phyloP scores from a whole-genome alignment of 2,113 vertebrate species.

The Trematocara marginatum region DNA sequence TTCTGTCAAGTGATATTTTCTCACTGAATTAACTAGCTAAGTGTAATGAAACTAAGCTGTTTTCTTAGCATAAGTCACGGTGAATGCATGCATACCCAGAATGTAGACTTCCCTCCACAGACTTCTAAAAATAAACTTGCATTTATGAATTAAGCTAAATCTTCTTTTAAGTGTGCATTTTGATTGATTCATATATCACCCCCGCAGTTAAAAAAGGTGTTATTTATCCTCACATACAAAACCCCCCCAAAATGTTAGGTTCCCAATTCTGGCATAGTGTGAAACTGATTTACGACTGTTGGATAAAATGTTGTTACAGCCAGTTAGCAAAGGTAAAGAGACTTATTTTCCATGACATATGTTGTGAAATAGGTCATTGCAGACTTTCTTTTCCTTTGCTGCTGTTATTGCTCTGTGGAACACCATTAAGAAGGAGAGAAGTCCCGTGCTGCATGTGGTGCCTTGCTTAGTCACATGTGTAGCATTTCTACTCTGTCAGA shows the following conservation, averaged over 20 bases:
- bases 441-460: background rate
- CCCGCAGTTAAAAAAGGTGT: background rate
- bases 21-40: conserved; percentile 19
- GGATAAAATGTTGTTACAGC: conserved; percentile 45
- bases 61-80: conserved; percentile 24
- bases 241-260: background rate
- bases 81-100: background rate
- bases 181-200: conserved; percentile 8
- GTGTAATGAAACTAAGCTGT: conserved; percentile 20
- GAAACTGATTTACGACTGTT: conserved; percentile 52
- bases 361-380: conserved; percentile 55
- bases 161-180: background rate
- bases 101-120: background rate
- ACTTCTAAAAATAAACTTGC: conserved; percentile 26
- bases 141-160: conserved; percentile 1
- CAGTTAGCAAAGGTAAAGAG: conserved; percentile 38
- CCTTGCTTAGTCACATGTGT: conserved; percentile 18
- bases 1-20: background rate
- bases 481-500: conserved; percentile 24
- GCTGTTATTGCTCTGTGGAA: conserved; percentile 36
- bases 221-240: background rate
- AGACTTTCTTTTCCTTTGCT: conserved; percentile 33
- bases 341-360: conserved; percentile 61
- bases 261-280: conserved; percentile 31
- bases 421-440: conserved; percentile 23